A percentile compares a stretch with the other conserved stretches of the same genome.
Evolutionary conservation across 2,797 vertebrate genomes (phyloP).

Genomic region (Leucoraja ocellata): DNA sequence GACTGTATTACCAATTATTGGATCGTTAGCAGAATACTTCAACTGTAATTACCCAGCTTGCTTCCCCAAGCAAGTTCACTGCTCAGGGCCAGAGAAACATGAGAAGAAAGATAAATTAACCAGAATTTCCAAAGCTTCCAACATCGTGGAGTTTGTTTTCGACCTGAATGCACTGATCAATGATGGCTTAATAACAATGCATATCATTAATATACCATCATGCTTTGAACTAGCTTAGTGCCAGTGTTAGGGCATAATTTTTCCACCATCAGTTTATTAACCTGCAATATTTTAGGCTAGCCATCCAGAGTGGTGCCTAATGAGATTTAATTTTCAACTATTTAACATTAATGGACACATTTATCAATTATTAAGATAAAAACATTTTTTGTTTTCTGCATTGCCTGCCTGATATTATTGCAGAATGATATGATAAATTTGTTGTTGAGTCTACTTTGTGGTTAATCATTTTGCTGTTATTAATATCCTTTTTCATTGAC

Average conservation of each 20-base stretch:
- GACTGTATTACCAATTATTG: neutral
- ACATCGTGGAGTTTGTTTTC: neutral
- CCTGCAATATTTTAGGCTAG: neutral
- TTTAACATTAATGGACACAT: conserved; percentile 1
- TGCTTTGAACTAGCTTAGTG: neutral
- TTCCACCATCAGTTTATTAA: neutral
- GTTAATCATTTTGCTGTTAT: conserved; percentile 30
- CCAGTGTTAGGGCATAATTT: neutral
- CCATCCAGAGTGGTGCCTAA: too few species aligned
- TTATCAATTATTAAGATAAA: conserved; percentile 29
- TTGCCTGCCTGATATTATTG: conserved; percentile 1
- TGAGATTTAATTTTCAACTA: conserved; percentile 3
- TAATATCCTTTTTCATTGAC: conserved; percentile 14
- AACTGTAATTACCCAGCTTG: neutral
- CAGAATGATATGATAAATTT: conserved; percentile 26
- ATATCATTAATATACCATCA: too few species aligned
- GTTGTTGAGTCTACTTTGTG: conserved; percentile 11
- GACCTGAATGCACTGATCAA: neutral
- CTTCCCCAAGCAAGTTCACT: neutral
- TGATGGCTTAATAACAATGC: neutral
- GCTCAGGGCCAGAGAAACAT: neutral
- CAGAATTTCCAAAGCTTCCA: neutral
- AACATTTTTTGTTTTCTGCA: neutral
- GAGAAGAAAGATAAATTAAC: too few species aligned
- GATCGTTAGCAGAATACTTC: neutral